Evolutionary conservation across 2,797 vertebrate species (phyloP).

Genomic region (Silurus lanzhouensis): DNA sequence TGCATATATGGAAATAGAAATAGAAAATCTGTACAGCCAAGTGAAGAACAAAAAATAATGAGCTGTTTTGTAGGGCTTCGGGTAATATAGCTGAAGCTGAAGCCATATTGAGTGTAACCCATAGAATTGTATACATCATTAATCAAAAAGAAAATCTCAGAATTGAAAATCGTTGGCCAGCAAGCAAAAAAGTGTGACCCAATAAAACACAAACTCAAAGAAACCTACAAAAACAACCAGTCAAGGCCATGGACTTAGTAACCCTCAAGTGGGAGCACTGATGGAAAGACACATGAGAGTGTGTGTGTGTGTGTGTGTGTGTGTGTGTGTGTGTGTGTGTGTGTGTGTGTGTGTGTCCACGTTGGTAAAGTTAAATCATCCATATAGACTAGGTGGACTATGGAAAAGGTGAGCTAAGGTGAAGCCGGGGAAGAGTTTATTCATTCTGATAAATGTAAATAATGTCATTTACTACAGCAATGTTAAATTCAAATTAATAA

Average conservation of each 20-base stretch:
- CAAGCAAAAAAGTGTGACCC: neutral
- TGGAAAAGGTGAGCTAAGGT: neutral
- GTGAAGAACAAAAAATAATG: too few relatives aligned
- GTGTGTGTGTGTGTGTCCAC: too few relatives aligned
- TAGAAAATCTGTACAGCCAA: neutral
- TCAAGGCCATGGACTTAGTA: slow-evolving; percentile 1
- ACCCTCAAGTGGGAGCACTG: neutral
- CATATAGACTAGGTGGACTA: neutral
- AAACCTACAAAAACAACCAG: neutral
- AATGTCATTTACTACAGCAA: neutral
- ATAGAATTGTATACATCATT: neutral
- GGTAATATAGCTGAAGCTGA: neutral
- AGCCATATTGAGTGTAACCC: neutral
- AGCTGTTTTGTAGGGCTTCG: too few relatives aligned
- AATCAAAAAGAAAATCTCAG: neutral
- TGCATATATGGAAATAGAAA: neutral
- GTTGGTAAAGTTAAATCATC: slow-evolving; percentile 1
- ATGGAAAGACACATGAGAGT: neutral
- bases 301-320: neutral
- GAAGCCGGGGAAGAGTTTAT: neutral
- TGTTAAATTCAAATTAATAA: neutral
- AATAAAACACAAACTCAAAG: neutral
- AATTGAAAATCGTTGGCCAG: neutral
- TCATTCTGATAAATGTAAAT: neutral
- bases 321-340: neutral